Base-by-base conservation (phyloP, 2,888 invertebrate genomes). In the Argyresthia goedartella region DNA sequence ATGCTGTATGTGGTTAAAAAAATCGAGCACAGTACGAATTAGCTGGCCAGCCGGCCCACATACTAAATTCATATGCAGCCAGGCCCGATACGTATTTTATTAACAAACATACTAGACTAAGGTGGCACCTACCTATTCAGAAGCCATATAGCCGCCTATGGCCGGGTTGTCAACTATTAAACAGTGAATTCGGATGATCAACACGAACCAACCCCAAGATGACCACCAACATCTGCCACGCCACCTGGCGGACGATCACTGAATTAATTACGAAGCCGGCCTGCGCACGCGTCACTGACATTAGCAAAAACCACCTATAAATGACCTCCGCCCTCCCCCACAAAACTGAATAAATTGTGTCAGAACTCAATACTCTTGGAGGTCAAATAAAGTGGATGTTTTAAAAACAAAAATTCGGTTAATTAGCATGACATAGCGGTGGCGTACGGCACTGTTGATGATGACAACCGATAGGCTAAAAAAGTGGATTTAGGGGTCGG, bases 261-360 rank as follows among this genome's bases (percentile, higher is more conserved):
- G 81, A 81, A 81, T 85, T 81, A 81, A 85, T 85, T 82, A 82
- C 60, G 59, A 58, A 58, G 59, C 60, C 57, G 64, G 25, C 25
- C 25, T n/a, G 25, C 2, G 75, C 79, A 71, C 75, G 75, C 71
- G 76, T 62, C 57, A 8, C 46, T 13, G 10, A 4, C 49, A 6
- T 11, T n/a, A 8, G 9, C 25, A 25, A 3, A 39, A 46, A 46
- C 25, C 46, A 25, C 25, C 25, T 10, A 25, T 3, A 25, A 46
- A 8, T 25, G 46, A 46, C 46, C 25, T n/a, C 39, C 3, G n/a
- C 33, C 10, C 16, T 33, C 34, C 46, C n/a, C 14, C 11, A 25
- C 46, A 25, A 44, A 39, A 44, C 14, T 15, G 10, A 1, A 41
- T 13, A 41, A 10, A 15, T 14, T 44, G 47, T n/a, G 33, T 8